A percentile compares a stretch with the other conserved stretches of the same genome.
Evolutionary conservation across 2,888 invertebrate genomes (phyloP).

Genomic region (Stenotaenia linearis): DNA sequence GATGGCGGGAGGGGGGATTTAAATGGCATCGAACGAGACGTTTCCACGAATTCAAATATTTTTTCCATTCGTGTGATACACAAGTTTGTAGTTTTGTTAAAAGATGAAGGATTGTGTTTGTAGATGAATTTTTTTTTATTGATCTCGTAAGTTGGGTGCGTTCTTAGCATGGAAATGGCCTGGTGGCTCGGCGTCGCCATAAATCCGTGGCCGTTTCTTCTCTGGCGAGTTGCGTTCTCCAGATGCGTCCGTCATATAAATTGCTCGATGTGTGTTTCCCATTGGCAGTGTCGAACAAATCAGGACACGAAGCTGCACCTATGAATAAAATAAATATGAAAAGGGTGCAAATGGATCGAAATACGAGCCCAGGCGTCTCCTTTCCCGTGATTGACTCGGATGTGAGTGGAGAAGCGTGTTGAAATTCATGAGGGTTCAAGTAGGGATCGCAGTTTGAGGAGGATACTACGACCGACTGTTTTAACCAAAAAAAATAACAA

Average conservation of each 20-base stretch:
- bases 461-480: not conserved
- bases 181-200: slow-evolving; percentile 5
- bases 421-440: not conserved
- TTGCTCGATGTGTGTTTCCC: not conserved
- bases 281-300: not conserved
- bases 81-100: too few species aligned
- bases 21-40: too few species aligned
- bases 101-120: not conserved
- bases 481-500: not conserved
- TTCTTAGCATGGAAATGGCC: slow-evolving; percentile 24
- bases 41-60: too few species aligned
- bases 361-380: slow-evolving; percentile 1
- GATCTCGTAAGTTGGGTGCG: not conserved
- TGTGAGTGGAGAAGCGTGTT: not conserved
- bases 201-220: not conserved
- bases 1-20: not conserved
- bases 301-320: slow-evolving; percentile 24
- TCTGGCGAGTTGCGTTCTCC: slow-evolving; percentile 13
- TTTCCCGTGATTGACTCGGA: not conserved
- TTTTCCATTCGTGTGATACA: too few species aligned
- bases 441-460: not conserved
- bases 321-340: slow-evolving; percentile 26
- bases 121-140: slow-evolving; percentile 13
- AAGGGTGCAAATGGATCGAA: slow-evolving; percentile 2
- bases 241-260: slow-evolving; percentile 26